phyloP scores from a whole-genome alignment of 2,888 invertebrate genomes.

The Helobdella robusta region DNA sequence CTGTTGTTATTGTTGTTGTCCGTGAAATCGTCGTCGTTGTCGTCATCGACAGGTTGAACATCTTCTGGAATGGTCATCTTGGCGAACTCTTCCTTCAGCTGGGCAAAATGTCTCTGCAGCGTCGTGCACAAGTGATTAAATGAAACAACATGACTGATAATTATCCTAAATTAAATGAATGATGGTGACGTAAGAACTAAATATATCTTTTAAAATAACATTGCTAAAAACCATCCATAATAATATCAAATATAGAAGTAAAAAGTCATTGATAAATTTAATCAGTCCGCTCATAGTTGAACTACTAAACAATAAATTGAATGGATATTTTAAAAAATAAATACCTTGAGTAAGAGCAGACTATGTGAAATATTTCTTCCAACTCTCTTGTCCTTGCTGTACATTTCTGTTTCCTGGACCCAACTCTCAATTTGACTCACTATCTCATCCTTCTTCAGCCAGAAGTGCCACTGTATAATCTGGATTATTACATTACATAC shows the following conservation, averaged over 20 bases:
- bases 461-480: conserved; percentile 86
- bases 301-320: neutral
- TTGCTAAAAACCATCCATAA: neutral
- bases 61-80: conserved; percentile 60
- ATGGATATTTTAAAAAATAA: too few species aligned
- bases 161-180: neutral
- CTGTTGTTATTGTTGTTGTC: neutral
- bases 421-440: conserved; percentile 77
- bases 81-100: conserved; percentile 73
- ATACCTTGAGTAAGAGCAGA: conserved; percentile 61
- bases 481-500: conserved; percentile 42
- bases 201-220: neutral
- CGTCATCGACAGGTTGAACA: conserved; percentile 8
- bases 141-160: too few species aligned
- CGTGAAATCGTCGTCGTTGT: conserved; percentile 5
- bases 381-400: conserved; percentile 65
- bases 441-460: conserved; percentile 82
- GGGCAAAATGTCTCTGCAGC: conserved; percentile 67
- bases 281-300: neutral
- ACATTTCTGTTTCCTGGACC: conserved; percentile 76
- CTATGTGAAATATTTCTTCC: conserved; percentile 66
- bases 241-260: neutral
- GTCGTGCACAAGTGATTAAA: too few species aligned
- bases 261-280: neutral
- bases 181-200: neutral